phyloP scores from a whole-genome alignment of 2,113 vertebrate species.

The Cyphomyrus discorhynchus region DNA sequence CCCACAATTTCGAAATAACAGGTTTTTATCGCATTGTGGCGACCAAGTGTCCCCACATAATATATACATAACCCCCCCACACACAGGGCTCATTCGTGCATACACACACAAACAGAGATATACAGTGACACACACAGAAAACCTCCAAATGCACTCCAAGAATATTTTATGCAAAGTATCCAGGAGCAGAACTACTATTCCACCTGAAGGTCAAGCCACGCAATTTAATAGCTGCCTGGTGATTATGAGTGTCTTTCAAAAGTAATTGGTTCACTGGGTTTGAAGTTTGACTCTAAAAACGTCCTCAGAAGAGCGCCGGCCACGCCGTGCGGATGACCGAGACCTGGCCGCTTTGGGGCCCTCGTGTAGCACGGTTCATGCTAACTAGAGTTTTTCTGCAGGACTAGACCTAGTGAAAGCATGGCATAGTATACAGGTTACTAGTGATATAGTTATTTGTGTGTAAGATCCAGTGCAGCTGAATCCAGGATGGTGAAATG shows the following conservation, averaged over 20 bases:
- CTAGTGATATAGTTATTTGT: not conserved
- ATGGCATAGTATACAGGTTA: not conserved
- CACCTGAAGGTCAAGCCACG: not conserved
- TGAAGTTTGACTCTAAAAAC: not conserved
- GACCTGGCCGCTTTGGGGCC: not conserved
- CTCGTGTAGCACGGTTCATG: not conserved
- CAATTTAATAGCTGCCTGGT: not conserved
- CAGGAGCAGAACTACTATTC: not conserved
- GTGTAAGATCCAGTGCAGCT: not conserved
- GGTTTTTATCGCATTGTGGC: not conserved
- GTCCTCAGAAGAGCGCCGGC: not conserved
- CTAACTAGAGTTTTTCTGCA: not conserved
- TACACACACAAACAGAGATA: not conserved
- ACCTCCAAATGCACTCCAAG: not conserved
- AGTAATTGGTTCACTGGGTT: not conserved
- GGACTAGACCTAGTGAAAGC: not conserved
- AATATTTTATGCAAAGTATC: slow-evolving; percentile 1
- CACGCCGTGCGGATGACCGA: not conserved
- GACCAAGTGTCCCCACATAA: not conserved
- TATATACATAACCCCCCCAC: not conserved
- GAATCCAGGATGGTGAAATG: not conserved
- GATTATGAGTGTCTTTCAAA: not conserved
- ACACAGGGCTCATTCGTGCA: not conserved
- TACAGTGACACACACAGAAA: not conserved
- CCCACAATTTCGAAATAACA: not conserved